Evolutionary conservation across 1,140 invertebrate species (phyloP), one percentile per base, ranked within the genome.

Genomic region (Papilio polytes): DNA sequence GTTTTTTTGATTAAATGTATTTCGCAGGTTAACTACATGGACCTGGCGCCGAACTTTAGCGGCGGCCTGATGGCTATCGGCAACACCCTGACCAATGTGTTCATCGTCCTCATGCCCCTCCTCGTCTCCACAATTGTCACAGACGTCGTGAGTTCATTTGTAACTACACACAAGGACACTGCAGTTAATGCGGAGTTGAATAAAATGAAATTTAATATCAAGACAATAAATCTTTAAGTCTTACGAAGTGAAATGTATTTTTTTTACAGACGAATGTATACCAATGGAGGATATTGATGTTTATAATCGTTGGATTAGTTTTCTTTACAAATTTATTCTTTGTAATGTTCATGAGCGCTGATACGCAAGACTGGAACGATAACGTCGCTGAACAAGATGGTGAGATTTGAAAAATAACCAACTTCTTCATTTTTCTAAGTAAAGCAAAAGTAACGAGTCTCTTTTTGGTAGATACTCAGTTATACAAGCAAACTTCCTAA

Each of bases 11-110:
- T 59, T 20, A 6, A 9, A 26, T 26, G 13, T 22, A 22, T 70
- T 10, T 87, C 93, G 46, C 93, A 96, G 89, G 92, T 96, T 2
- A 85, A 95, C 88, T 97, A 97, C 44, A 96, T 98, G 82, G 97
- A 98, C 88, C 92, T 98, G 59, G 96, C 97, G 0, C 97, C 97
- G 0, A 97, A 98, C 88, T 97, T 97, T 90, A 96, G 97, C 20
- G 97, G 97, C 7, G 96, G 96, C 0, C 91, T 98, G 12, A 97
- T 97, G 95, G 96, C 96, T 0, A 94, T 97, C 3, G 96, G 96
- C 0, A 97, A 97, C 88, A 95, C 96, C 2, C 78, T 96, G 31
- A 96, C 96, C 3, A 97, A 97, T 56, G 84, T 96, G 1, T 96
- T 96, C 46, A 96, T 96, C 31, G 96, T 97, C 46, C 59, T 97